phyloP scores from a whole-genome alignment of 1,140 invertebrate species.

The Dinoponera quadriceps region DNA sequence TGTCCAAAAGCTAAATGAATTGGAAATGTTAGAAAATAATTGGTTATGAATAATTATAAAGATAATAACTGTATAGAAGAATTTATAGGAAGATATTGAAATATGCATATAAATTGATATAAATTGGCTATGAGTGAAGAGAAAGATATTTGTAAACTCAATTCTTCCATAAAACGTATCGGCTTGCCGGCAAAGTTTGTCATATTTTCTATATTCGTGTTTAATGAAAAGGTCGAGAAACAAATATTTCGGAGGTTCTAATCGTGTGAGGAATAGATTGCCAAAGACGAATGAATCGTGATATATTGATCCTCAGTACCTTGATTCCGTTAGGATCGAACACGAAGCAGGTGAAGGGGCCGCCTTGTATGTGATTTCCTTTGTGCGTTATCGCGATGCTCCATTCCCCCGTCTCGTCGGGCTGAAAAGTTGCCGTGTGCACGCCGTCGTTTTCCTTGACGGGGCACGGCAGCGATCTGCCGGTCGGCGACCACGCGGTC shows the following conservation, averaged over 20 bases:
- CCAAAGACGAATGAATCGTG: not conserved
- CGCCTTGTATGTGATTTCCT: slow-evolving; percentile 97
- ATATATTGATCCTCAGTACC: slow-evolving; percentile 81
- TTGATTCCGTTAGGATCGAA: slow-evolving; percentile 97
- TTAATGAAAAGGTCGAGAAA: not conserved
- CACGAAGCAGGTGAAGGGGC: slow-evolving; percentile 98
- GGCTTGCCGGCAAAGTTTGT: no score
- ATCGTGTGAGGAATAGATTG: not conserved
- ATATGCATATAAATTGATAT: no score
- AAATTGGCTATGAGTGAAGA: no score
- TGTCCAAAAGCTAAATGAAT: slow-evolving; percentile 86
- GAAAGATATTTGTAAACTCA: no score
- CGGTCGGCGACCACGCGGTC: slow-evolving; percentile 95
- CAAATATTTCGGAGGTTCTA: not conserved
- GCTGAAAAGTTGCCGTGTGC: slow-evolving; percentile 97
- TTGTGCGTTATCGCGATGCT: slow-evolving; percentile 98
- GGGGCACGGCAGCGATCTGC: slow-evolving; percentile 91
- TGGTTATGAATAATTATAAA: slow-evolving; percentile 29
- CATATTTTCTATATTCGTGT: not conserved
- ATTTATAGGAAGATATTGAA: not conserved
- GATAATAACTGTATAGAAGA: not conserved
- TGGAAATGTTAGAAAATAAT: slow-evolving; percentile 10
- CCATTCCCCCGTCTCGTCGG: slow-evolving; percentile 98
- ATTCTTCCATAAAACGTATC: no score
- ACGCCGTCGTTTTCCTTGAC: slow-evolving; percentile 92